A percentile compares a stretch with the other conserved stretches of the same genome.
phyloP scores from a whole-genome alignment of 2,113 vertebrate genomes.

The Pao palembangensis region DNA sequence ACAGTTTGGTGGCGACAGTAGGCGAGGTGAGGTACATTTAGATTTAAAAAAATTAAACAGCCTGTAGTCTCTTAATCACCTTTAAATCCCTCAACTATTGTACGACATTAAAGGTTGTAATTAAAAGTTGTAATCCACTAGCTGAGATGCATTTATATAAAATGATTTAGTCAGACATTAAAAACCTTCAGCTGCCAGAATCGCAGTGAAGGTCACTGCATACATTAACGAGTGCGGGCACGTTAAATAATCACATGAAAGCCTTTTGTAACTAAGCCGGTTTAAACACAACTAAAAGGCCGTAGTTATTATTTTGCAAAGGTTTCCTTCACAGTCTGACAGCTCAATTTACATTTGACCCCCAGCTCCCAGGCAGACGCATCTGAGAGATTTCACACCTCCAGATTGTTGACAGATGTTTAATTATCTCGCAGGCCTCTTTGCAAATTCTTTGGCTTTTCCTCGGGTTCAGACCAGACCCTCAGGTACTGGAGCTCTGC shows the following conservation, averaged over 20 bases:
- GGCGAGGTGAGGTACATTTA: not conserved
- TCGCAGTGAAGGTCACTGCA: conserved; percentile 50
- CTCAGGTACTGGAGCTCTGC: conserved; percentile 1
- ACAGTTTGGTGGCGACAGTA: too few relatives aligned
- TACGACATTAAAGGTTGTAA: conserved; percentile 15
- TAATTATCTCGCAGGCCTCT: conserved; percentile 49
- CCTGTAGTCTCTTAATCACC: not conserved
- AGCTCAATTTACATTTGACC: conserved; percentile 19
- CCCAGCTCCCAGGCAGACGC: not conserved
- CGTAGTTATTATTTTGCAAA: conserved; percentile 15
- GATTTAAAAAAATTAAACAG: not conserved
- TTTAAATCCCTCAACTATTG: conserved; percentile 7
- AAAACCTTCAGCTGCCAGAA: conserved; percentile 7
- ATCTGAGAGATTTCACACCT: conserved; percentile 15
- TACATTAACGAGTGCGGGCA: conserved; percentile 35
- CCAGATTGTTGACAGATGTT: conserved; percentile 25
- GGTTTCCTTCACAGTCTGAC: conserved; percentile 13
- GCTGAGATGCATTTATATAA: conserved; percentile 6
- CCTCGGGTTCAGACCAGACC: conserved; percentile 49
- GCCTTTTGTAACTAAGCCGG: conserved; percentile 16
- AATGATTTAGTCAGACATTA: conserved; percentile 24
- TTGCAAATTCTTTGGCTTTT: conserved; percentile 52
- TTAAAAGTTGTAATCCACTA: conserved; percentile 18
- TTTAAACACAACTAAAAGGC: conserved; percentile 30
- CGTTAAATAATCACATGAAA: conserved; percentile 30